Base-by-base conservation (phyloP, 2,113 vertebrate species). In the Rissa tridactyla region DNA sequence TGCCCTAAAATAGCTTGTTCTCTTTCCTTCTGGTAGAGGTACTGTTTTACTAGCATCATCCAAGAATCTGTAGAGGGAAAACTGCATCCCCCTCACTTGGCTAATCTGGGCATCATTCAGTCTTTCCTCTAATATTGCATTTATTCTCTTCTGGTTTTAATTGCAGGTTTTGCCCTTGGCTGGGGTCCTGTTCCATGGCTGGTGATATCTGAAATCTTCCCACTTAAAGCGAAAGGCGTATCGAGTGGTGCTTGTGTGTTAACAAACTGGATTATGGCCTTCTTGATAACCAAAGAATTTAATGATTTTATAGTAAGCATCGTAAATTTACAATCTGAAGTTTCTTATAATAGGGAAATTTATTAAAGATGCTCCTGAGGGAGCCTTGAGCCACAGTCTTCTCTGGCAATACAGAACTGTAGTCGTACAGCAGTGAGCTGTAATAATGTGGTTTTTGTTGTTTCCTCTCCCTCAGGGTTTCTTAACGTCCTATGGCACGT, bases 131-230 rank as follows among this genome's bases (percentile, higher is more conserved):
- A 32, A 25, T 23, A 38, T 47, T 87, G 11, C 0, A 40, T 66
- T 76, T 32, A 32, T 32, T 87, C 7, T 57, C 22, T 72, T 64
- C 34, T 86, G 16, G 88, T 86, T 75, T 6, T 49, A 80, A 84
- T 60, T 83, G 8, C 97, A 99, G 99, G 99, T 57, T 99, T 99
- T 40, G 98, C 99, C 25, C 71, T 99, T 57, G 99, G 98, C 30
- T 99, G 98, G 99, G 99, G 99, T 38, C 99, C 99, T 23, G 98
- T 98, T 92, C 99, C 99, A 4, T 99, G 99, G 99, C 97, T 99
- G 60, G 94, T 99, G 93, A 98, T 99, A 98, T 98, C 98, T 0
- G 99, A 99, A 98, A 98, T 99, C 86, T 99, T 99, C 94, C 99
- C 99, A 2, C 96, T 98, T 13, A 98, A 98, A 32, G 98, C 90